phyloP scores from a whole-genome alignment of 2,797 vertebrate species.

The Megalops cyprinoides region DNA sequence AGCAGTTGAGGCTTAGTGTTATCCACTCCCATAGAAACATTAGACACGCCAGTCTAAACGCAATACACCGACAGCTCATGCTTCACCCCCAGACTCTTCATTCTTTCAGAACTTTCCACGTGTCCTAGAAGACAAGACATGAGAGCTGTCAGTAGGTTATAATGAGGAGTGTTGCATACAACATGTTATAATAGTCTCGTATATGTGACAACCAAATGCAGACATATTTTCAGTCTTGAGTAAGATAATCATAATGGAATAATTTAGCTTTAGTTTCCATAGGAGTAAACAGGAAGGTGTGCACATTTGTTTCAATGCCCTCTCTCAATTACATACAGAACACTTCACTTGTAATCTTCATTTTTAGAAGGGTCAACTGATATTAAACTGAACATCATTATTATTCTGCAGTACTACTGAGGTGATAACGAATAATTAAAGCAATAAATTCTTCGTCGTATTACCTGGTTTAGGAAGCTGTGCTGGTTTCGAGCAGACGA shows the following conservation, averaged over 20 bases:
- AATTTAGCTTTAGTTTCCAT: background rate
- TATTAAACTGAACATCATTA: background rate
- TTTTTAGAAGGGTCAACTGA: background rate
- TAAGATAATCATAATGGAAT: background rate
- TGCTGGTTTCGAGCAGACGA: conserved; percentile 36
- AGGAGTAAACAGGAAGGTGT: background rate
- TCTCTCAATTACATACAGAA: background rate
- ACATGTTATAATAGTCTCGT: background rate
- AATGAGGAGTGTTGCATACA: background rate
- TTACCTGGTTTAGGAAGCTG: conserved; percentile 62
- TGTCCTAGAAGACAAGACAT: conserved; percentile 49
- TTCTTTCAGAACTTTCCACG: conserved; percentile 76
- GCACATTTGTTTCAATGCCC: no score
- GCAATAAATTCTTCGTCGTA: background rate
- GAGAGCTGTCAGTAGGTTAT: background rate
- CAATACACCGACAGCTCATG: conserved; percentile 95
- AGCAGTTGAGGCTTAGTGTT: conserved; percentile 89
- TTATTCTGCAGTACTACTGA: background rate
- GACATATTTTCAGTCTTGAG: no score
- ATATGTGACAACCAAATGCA: no score
- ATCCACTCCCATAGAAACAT: conserved; percentile 98
- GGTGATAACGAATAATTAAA: background rate
- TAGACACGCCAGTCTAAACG: conserved; percentile 92
- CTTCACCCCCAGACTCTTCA: conserved; percentile 92
- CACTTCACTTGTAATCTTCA: background rate